Conservation (phyloP, 2,888 invertebrate species). For the Sarcophaga subvicina region DNA sequence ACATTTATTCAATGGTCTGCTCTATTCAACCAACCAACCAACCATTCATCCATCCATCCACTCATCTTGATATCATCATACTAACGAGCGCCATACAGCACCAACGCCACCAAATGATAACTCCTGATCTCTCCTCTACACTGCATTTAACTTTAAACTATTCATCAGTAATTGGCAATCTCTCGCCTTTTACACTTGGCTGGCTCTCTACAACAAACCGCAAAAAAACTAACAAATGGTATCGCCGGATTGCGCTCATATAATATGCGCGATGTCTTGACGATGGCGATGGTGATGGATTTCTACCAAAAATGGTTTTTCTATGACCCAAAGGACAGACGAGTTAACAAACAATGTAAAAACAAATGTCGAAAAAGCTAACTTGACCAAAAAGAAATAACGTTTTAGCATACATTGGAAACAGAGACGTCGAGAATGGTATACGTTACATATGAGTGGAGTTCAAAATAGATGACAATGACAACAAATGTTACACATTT, state of each 20-base stretch:
- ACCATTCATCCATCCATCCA: conserved; percentile 8
- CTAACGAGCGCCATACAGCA: conserved; percentile 63
- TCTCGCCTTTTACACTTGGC: conserved; percentile 44
- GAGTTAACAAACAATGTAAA: conserved; percentile 5
- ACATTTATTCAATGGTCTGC: conserved; percentile 31
- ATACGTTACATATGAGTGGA: too few species aligned
- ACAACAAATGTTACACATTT: too few species aligned
- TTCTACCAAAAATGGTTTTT: conserved; percentile 64
- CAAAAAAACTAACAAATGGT: not conserved
- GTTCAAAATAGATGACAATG: too few species aligned
- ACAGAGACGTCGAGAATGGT: conserved; percentile 18
- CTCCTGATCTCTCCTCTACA: not conserved
- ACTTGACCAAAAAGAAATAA: conserved; percentile 31
- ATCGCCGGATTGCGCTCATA: conserved; percentile 43
- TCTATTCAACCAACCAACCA: conserved; percentile 30
- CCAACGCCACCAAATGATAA: conserved; percentile 46
- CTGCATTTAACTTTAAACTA: conserved; percentile 37
- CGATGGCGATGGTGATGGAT: conserved; percentile 61
- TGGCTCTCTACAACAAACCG: conserved; percentile 4
- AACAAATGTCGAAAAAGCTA: conserved; percentile 31
- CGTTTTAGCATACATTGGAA: not conserved
- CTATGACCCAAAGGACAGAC: conserved; percentile 52
- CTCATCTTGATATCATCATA: conserved; percentile 39
- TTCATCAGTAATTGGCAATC: conserved; percentile 67
- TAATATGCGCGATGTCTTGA: conserved; percentile 56